phyloP scores from a whole-genome alignment of 2,888 invertebrate species.

The Machimus rusticus region DNA sequence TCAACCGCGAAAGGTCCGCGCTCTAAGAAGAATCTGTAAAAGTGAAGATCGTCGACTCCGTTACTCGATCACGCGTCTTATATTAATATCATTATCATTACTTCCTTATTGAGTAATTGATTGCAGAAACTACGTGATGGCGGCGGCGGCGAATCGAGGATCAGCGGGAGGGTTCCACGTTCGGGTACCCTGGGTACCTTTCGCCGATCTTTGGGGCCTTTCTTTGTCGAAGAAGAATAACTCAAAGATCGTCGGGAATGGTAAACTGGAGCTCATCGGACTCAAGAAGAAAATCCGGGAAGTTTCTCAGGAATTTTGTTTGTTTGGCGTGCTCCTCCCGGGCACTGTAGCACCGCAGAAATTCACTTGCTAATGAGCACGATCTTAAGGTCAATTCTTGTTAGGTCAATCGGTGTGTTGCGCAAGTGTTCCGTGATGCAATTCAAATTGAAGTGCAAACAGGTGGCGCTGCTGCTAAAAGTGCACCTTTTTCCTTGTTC shows the following conservation, averaged over 20 bases:
- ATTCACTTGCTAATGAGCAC: slow-evolving; percentile 43
- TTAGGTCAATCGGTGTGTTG: slow-evolving; percentile 24
- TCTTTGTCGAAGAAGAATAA: background rate
- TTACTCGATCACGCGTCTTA: slow-evolving; percentile 50
- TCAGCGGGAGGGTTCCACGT: background rate
- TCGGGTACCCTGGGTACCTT: slow-evolving; percentile 10
- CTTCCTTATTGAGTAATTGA: slow-evolving; percentile 53
- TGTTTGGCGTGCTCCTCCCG: slow-evolving; percentile 22
- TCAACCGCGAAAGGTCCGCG: slow-evolving; percentile 16
- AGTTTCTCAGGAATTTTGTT: slow-evolving; percentile 28
- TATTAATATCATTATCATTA: slow-evolving; percentile 51
- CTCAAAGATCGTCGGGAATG: background rate
- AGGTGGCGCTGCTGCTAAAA: background rate
- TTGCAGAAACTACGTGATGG: slow-evolving; percentile 46
- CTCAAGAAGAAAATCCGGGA: background rate
- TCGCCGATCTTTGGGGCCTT: background rate
- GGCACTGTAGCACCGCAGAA: background rate
- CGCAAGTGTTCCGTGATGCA: slow-evolving; percentile 15
- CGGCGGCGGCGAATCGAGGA: background rate
- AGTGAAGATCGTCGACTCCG: slow-evolving; percentile 46
- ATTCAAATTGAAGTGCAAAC: slow-evolving; percentile 26
- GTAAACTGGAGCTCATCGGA: background rate
- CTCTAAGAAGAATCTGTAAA: slow-evolving; percentile 31
- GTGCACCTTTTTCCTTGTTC: background rate
- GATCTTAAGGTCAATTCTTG: slow-evolving; percentile 39